Conservation (phyloP, 2,797 vertebrate species). For the Mycteria americana region DNA sequence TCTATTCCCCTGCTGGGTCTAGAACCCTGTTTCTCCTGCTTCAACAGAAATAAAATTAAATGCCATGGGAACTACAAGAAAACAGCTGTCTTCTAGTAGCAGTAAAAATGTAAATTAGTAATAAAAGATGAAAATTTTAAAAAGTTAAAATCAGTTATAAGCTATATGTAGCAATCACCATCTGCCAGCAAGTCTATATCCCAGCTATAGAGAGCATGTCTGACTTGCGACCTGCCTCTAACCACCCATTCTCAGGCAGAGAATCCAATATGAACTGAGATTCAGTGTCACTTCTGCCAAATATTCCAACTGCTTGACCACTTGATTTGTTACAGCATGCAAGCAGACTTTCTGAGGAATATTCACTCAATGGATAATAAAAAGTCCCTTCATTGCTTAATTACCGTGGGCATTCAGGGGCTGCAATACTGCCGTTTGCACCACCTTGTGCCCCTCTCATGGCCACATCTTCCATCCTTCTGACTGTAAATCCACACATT, state of each 20-base stretch:
- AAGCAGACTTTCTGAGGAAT: background rate
- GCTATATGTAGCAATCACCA: background rate
- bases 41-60: background rate
- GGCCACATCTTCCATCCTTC: background rate
- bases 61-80: background rate
- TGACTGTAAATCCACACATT: background rate
- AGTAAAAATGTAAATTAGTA: background rate
- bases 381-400: background rate
- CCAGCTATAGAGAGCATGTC: background rate
- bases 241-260: background rate
- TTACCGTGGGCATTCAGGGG: background rate
- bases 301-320: background rate
- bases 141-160: background rate
- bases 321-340: background rate
- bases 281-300: background rate
- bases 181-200: background rate
- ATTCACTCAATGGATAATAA: background rate
- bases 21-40: background rate
- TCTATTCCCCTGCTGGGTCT: background rate
- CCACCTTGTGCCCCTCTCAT: background rate
- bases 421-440: background rate
- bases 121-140: fast-evolving
- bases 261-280: background rate
- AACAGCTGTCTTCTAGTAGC: background rate
- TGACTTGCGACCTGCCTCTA: background rate